Conservation (phyloP, 2,797 vertebrate genomes). For the Setipinna tenuifilis region DNA sequence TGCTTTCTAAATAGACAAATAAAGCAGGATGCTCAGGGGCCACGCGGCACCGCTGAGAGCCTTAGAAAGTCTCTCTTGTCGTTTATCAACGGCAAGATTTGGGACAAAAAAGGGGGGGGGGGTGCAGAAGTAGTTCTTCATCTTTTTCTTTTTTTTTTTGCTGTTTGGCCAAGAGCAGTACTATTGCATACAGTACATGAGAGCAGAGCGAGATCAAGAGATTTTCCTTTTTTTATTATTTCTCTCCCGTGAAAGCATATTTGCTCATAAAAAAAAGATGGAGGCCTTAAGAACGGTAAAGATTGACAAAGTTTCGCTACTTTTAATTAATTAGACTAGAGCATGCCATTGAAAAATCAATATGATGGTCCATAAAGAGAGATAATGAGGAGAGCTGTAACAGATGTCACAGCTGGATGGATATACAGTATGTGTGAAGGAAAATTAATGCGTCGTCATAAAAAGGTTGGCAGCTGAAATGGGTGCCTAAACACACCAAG, state of each 20-base stretch:
- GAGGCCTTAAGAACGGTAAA: too few relatives aligned
- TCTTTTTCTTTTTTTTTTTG: conserved; percentile 27
- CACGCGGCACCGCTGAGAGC: conserved; percentile 29
- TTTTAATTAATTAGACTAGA: conserved; percentile 37
- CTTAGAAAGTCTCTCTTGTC: conserved; percentile 44
- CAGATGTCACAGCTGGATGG: conserved; percentile 57
- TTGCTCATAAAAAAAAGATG: conserved; percentile 52
- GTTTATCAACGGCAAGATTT: conserved; percentile 59
- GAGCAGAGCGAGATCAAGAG: conserved; percentile 40
- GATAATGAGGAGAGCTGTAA: conserved; percentile 57
- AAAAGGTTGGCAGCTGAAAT: conserved; percentile 36
- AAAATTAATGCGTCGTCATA: conserved; percentile 52
- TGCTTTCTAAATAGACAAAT: conserved; percentile 59
- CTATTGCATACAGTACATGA: conserved; percentile 17
- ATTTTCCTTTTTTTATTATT: not conserved
- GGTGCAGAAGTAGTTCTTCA: conserved; percentile 58
- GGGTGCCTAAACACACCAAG: not conserved
- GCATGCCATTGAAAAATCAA: conserved; percentile 42
- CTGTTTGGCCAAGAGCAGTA: conserved; percentile 47
- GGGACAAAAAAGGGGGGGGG: conserved; percentile 33
- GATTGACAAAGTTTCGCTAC: conserved; percentile 50
- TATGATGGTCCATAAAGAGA: conserved; percentile 58
- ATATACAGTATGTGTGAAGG: conserved; percentile 45
- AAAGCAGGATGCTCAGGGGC: conserved; percentile 44
- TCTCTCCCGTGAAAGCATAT: conserved; percentile 34